phyloP scores from a whole-genome alignment of 2,888 invertebrate genomes.

The Resseliella maxima region DNA sequence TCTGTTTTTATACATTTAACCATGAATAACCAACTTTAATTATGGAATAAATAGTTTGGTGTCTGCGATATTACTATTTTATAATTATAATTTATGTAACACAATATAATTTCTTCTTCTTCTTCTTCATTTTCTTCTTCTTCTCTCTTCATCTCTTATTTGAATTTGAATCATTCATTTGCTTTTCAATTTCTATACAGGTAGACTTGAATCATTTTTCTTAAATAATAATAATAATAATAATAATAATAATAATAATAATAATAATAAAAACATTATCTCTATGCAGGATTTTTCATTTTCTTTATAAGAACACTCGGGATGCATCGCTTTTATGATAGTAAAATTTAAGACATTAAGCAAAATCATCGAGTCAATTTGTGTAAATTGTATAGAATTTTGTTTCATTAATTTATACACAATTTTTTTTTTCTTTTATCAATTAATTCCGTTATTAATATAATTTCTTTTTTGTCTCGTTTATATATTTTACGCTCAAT shows the following conservation, averaged over 20 bases:
- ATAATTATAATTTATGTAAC: conserved; percentile 34
- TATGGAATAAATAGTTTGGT: conserved; percentile 30
- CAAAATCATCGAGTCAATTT: conserved; percentile 2
- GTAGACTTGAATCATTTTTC: background rate
- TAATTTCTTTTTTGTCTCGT: no score
- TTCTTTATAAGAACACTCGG: no score
- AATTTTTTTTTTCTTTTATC: background rate
- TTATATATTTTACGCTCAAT: no score
- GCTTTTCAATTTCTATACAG: background rate
- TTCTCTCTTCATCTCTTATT: background rate
- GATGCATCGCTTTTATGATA: no score
- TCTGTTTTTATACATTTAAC: conserved; percentile 30
- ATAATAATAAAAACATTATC: no score
- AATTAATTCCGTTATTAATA: no score
- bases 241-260: no score
- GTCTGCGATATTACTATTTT: conserved; percentile 36
- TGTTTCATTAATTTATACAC: background rate
- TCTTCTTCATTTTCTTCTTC: background rate
- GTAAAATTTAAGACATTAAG: background rate
- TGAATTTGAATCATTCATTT: background rate
- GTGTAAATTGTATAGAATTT: background rate
- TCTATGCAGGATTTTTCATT: no score
- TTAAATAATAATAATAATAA: background rate
- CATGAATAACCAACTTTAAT: conserved; percentile 41
- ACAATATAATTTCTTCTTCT: conserved; percentile 16